Base-by-base conservation (phyloP, 1,140 invertebrate species). In the Ostrea edulis region DNA sequence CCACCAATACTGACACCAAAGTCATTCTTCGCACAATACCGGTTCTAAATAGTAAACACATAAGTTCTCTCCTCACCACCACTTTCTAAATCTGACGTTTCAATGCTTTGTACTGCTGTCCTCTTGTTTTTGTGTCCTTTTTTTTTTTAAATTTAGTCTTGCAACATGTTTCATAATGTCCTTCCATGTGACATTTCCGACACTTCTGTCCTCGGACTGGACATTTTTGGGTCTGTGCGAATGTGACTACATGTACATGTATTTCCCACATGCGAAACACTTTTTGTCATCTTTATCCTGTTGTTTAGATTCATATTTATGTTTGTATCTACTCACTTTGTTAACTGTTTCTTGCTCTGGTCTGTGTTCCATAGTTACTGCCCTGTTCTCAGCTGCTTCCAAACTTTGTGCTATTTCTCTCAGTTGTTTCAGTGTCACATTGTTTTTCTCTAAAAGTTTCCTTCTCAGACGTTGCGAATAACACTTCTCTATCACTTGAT, bases 401-500 rank as follows among this genome's bases (percentile, higher is more conserved):
- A 85, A 44, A n/a, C 68, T 44, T 25, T 65, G 25, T 54, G 89
- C 90, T 22, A 85, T 65, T 58, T 88, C 82, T 54, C 55, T 62
- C 22, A 89, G 22, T 54, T 89, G 58, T 8, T 82, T 82, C 81
- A 89, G 55, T 35, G 89, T 83, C 29, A 90, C 51, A 62, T 86
- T 81, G 14, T 71, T 54, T 54, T 35, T 86, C 62, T 87, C 88
- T 55, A 89, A 71, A 2, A 89, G 53, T 86, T 90, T 91, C 52
- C 87, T 83, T 14, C 89, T 65, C 20, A 91, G 35, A 3, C 44
- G 17, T 14, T 87, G 54, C 0, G 87, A 90, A 8, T 29, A 58
- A 87, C 87, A 90, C 82, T 90, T 90, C 44, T 90, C 90, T 25
- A 91, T 89, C 3, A 91, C 65, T 81, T 91, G 90, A 55, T 91